phyloP scores from a whole-genome alignment of 2,113 vertebrate species.

The Corythornis madagascariensis region DNA sequence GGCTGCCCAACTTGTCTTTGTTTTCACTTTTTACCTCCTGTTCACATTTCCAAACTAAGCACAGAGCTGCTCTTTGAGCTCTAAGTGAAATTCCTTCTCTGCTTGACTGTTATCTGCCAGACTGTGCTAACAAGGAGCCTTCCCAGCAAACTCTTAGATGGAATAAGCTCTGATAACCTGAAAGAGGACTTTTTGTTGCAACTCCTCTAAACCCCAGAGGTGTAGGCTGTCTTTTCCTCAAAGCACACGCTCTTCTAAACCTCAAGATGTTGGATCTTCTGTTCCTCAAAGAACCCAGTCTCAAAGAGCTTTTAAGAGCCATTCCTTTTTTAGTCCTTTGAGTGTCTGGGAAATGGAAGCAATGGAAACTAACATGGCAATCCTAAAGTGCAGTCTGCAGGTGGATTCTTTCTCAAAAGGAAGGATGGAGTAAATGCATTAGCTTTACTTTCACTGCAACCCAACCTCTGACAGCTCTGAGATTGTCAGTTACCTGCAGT shows the following conservation, averaged over 20 bases:
- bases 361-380: not conserved
- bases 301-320: not conserved
- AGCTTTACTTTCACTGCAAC: not conserved
- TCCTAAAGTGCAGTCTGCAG: not conserved
- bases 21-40: conserved; percentile 1
- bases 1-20: not conserved
- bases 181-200: not conserved
- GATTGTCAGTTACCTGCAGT: not conserved
- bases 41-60: not conserved
- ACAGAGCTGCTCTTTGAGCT: conserved; percentile 1
- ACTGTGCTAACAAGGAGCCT: conserved; percentile 31
- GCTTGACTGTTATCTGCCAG: not conserved
- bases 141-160: not conserved
- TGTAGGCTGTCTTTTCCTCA: not conserved
- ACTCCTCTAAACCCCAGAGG: conserved; percentile 11
- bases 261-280: not conserved
- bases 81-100: conserved; percentile 2
- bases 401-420: not conserved
- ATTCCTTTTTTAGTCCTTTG: not conserved
- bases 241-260: not conserved
- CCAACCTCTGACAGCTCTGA: not conserved
- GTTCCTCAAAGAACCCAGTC: not conserved
- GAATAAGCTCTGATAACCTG: conserved; percentile 27
- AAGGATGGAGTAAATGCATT: not conserved
- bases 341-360: not conserved